Evolutionary conservation across 2,888 invertebrate genomes (phyloP).

Genomic region (Mimas tiliae): DNA sequence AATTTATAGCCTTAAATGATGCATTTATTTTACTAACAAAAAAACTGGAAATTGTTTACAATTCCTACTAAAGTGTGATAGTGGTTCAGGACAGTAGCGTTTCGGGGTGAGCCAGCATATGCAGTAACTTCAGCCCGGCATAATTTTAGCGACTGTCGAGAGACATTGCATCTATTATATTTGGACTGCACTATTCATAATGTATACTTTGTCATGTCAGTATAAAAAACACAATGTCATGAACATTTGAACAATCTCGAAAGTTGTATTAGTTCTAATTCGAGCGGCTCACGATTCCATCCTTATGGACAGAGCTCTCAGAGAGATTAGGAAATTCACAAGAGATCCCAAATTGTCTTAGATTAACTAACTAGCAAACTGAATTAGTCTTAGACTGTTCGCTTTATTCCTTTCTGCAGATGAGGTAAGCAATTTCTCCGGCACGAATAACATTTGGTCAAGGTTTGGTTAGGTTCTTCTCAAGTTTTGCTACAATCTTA

Average conservation of each 20-base stretch:
- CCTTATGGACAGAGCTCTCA: constrained; percentile 10
- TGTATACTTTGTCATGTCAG: not conserved
- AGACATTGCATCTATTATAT: too few relatives aligned
- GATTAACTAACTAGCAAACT: constrained; percentile 12
- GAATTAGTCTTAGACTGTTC: constrained; percentile 4
- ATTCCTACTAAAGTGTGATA: too few relatives aligned
- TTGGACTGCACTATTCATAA: not conserved
- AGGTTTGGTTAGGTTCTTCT: not conserved
- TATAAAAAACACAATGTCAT: too few relatives aligned
- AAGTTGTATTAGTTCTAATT: not conserved
- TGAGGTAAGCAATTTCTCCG: not conserved
- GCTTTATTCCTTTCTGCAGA: not conserved
- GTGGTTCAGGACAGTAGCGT: too few relatives aligned
- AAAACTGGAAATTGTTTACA: too few relatives aligned
- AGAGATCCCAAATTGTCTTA: constrained; percentile 1
- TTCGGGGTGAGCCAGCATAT: too few relatives aligned
- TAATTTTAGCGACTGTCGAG: too few relatives aligned
- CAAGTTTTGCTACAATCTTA: not conserved
- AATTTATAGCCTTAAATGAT: too few relatives aligned
- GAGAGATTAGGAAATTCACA: constrained; percentile 13
- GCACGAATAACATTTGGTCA: not conserved
- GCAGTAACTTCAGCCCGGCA: too few relatives aligned
- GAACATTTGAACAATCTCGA: not conserved
- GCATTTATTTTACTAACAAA: too few relatives aligned
- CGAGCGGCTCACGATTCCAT: not conserved